Percentiles rank a stretch among this genome's conserved stretches.
phyloP scores from a whole-genome alignment of 1,140 invertebrate genomes.

The Drosophila kepulauana region DNA sequence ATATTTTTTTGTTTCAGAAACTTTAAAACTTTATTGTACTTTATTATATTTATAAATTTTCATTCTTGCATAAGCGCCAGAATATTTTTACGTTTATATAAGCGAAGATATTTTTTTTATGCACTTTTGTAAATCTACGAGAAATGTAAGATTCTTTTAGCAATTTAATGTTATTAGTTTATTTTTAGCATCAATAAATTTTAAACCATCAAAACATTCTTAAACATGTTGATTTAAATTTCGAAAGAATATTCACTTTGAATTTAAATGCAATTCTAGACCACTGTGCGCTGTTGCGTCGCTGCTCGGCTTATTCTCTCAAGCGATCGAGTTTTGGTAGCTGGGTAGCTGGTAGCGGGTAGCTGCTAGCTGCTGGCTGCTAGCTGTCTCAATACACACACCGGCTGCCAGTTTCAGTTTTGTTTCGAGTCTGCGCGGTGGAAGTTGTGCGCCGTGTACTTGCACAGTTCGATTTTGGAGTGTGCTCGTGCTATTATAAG shows the following conservation, averaged over 20 bases:
- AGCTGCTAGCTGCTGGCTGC: background rate
- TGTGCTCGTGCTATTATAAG: constrained; percentile 52
- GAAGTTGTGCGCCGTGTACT: constrained; percentile 55
- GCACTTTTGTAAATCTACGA: too few species aligned
- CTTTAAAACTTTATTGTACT: too few species aligned
- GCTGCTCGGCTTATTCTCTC: constrained; percentile 65
- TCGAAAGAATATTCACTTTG: background rate
- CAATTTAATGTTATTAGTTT: too few species aligned
- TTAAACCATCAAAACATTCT: too few species aligned
- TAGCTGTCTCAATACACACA: constrained; percentile 19
- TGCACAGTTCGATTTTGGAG: constrained; percentile 60
- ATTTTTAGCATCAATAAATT: too few species aligned
- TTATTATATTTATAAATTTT: too few species aligned
- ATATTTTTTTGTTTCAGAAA: too few species aligned
- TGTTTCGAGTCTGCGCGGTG: constrained; percentile 67
- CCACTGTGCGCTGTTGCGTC: constrained; percentile 46
- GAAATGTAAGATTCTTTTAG: too few species aligned
- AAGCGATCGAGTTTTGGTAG: constrained; percentile 77
- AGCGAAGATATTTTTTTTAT: too few species aligned
- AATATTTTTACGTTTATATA: too few species aligned
- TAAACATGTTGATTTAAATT: background rate
- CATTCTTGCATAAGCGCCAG: too few species aligned
- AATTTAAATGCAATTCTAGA: constrained; percentile 9
- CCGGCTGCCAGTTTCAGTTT: constrained; percentile 65
- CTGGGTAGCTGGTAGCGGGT: constrained; percentile 14